Evolutionary conservation across 2,113 vertebrate species (phyloP), one percentile per base, ranked within the genome.

Genomic region (Solenodon paradoxus): DNA sequence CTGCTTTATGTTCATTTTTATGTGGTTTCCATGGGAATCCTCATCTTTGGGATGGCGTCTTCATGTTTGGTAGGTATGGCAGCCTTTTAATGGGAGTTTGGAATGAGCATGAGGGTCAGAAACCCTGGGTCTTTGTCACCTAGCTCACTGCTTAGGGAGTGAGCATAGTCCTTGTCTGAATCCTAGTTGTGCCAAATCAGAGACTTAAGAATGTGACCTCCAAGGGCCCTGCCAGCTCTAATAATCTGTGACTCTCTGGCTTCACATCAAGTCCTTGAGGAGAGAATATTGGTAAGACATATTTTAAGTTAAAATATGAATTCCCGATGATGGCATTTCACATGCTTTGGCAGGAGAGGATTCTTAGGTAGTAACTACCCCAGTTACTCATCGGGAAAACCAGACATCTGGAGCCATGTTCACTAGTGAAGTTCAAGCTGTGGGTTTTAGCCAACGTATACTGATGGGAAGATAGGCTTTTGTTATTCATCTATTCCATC

Each of bases 11-110:
- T 64, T 85, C 49, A 47, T 66, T 88, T 83, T 75, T 38, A n/a
- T 66, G 12, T 55, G 32, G 75, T 92, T 95, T 96, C 92, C 88
- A 53, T 35, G 69, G 90, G 51, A 30, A 89, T 61, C 32, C 16
- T 87, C 30, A 35, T 72, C 38, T 90, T 38, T 68, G 24, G 61
- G 38, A 47, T 82, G 51, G 9, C 16, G 15, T 47, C n/a, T 20
- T 85, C 35, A 68, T 77, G 38, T 20, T 66, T n/a, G 51, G 51
- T 24, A 86, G 38, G 68, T 16, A 32, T 7, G 15, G 16, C 42
- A 61, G 42, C 64, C 47, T 68, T 82, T 78, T 28, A 63, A 45
- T 32, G 51, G 38, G 82, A 17, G 10, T 9, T 15, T 47, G 0
- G 5, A 55, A 15, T 57, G 15, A 55, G 28, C 57, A 6, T 71